These are phyloP conservation scores for Sebastiscus albofasciatus DNA, from an alignment of 2,797 vertebrate species.

Conservation along the genomic window DNA sequence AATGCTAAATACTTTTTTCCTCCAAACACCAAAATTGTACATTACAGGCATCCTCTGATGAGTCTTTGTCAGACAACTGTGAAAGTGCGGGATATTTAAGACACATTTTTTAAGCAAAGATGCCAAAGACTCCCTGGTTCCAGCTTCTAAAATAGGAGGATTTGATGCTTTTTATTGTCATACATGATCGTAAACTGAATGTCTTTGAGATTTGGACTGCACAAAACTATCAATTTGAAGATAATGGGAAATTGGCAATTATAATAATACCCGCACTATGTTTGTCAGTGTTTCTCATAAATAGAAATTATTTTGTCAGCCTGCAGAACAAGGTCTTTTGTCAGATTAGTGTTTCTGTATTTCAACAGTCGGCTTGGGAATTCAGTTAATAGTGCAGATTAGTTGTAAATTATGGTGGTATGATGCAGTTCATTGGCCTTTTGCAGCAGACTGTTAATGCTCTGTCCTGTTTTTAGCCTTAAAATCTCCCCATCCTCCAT, in stretches of 20 bases:
- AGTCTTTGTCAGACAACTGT: not conserved
- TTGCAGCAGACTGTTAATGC: not conserved
- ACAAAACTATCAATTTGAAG: not conserved
- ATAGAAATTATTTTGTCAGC: not conserved
- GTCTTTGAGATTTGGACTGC: no score
- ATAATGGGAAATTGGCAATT: not conserved
- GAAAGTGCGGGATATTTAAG: not conserved
- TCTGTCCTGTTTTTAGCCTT: not conserved
- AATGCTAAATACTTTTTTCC: not conserved
- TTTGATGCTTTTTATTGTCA: no score
- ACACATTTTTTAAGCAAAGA: not conserved
- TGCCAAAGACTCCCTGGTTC: not conserved
- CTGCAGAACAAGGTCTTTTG: not conserved
- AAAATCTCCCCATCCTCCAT: not conserved
- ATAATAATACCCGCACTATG: not conserved
- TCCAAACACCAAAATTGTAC: not conserved
- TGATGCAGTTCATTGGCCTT: not conserved
- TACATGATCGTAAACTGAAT: no score
- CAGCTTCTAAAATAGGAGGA: not conserved
- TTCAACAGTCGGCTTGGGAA: not conserved
- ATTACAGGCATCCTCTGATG: not conserved
- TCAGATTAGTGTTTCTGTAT: not conserved
- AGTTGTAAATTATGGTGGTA: not conserved
- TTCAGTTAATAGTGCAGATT: not conserved
- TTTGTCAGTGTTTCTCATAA: not conserved